These are phyloP conservation scores for pig (Sus scrofa) DNA, from an alignment of 2,113 vertebrate species.

Conservation along the genomic window DNA sequence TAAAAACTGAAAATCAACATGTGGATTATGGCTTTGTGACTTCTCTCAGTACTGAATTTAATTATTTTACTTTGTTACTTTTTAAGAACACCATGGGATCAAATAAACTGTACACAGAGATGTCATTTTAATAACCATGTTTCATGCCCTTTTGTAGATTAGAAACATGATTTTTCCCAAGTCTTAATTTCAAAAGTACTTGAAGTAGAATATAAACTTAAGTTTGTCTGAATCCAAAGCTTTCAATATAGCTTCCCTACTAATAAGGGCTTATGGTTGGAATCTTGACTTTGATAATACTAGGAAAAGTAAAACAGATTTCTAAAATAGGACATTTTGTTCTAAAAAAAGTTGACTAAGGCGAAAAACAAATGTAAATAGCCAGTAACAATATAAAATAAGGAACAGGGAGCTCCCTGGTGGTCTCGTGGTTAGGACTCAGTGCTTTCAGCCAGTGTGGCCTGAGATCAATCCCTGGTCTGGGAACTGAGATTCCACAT, in stretches of 20 bases:
- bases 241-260: neutral
- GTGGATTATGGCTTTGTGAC: neutral
- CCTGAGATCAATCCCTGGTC: too few relatives aligned
- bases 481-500: too few relatives aligned
- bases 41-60: neutral
- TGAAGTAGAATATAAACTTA: neutral
- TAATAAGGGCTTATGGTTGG: neutral
- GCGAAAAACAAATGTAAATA: neutral
- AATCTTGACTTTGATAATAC: neutral
- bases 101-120: neutral
- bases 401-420: too few relatives aligned
- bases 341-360: neutral
- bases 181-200: neutral
- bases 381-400: too few relatives aligned
- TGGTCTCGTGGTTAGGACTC: too few relatives aligned
- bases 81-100: neutral
- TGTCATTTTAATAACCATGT: neutral
- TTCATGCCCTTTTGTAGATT: neutral
- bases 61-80: neutral
- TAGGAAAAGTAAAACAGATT: neutral
- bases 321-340: neutral
- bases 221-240: neutral
- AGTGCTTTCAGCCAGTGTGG: too few relatives aligned
- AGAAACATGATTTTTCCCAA: neutral
- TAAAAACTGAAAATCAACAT: neutral